These are phyloP conservation scores for Drosophila sulfurigaster DNA, from an alignment of 1,140 invertebrate species.

Conservation along the genomic window DNA sequence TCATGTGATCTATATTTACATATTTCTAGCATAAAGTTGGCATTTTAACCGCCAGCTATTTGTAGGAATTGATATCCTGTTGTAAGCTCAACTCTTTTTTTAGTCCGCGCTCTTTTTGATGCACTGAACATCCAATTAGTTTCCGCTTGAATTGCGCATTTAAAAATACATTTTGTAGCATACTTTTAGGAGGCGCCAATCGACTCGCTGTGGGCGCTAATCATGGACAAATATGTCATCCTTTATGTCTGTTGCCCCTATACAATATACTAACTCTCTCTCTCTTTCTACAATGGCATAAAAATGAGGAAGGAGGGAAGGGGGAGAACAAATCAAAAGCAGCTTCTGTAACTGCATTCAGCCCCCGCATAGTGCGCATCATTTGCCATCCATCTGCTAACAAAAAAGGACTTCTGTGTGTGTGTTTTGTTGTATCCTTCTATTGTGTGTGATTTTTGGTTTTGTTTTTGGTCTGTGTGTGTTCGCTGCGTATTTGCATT, in stretches of 20 bases:
- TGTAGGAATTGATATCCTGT: background rate
- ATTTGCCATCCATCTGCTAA: constrained; percentile 10
- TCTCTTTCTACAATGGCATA: constrained; percentile 6
- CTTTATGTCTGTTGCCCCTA: constrained; percentile 1
- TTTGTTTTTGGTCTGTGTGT: background rate
- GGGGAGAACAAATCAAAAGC: constrained; percentile 22
- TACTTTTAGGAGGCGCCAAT: constrained; percentile 23
- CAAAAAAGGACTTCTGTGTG: background rate
- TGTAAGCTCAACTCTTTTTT: background rate
- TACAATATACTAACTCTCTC: background rate
- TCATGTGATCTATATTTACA: background rate
- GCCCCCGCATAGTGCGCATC: constrained; percentile 8
- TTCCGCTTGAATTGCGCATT: constrained; percentile 18
- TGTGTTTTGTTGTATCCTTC: constrained; percentile 7
- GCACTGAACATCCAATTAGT: constrained; percentile 8
- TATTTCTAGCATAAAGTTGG: background rate
- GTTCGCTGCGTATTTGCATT: constrained; percentile 39
- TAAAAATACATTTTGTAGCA: constrained; percentile 17
- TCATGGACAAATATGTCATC: constrained; percentile 3
- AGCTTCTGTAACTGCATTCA: constrained; percentile 29
- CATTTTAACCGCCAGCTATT: background rate
- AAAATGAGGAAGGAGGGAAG: background rate
- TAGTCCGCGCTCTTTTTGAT: background rate
- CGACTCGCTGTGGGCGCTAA: constrained; percentile 5
- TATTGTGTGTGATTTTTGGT: background rate